Conservation (phyloP, 2,113 vertebrate genomes). For the Panurus biarmicus region DNA sequence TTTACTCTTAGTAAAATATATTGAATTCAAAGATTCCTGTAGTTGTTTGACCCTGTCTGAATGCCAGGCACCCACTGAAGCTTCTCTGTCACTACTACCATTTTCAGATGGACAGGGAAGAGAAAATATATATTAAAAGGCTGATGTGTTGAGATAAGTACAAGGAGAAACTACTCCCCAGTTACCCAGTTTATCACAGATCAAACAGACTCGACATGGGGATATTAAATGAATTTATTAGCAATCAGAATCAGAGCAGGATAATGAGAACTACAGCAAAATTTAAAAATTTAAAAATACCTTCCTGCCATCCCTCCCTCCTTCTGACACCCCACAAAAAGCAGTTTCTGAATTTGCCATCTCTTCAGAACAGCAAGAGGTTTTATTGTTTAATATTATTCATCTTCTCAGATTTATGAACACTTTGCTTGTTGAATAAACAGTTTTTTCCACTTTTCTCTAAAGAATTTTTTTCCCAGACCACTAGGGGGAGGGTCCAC, state of each 20-base stretch:
- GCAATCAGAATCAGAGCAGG: background rate
- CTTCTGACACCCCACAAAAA: background rate
- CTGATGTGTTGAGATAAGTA: background rate
- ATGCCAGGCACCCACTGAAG: background rate
- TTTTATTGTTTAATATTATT: background rate
- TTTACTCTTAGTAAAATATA: background rate
- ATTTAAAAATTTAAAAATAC: background rate
- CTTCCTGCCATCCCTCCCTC: background rate
- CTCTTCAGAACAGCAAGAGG: background rate
- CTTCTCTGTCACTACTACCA: background rate
- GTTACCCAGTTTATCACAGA: background rate
- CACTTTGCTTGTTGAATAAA: background rate
- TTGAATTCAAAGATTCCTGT: background rate
- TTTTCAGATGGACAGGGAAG: background rate
- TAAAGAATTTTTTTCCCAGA: background rate
- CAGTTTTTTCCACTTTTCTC: background rate
- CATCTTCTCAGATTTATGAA: background rate
- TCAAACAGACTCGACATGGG: background rate
- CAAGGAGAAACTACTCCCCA: background rate
- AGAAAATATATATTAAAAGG: background rate
- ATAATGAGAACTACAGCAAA: background rate
- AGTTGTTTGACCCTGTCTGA: background rate
- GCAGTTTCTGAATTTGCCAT: background rate
- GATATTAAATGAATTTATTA: background rate
- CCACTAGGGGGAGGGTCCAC: background rate